Percentiles rank a stretch among this genome's conserved stretches.
These are phyloP conservation scores for Dynastes maya DNA, from an alignment of 2,888 invertebrate genomes.

Conservation along the genomic window DNA sequence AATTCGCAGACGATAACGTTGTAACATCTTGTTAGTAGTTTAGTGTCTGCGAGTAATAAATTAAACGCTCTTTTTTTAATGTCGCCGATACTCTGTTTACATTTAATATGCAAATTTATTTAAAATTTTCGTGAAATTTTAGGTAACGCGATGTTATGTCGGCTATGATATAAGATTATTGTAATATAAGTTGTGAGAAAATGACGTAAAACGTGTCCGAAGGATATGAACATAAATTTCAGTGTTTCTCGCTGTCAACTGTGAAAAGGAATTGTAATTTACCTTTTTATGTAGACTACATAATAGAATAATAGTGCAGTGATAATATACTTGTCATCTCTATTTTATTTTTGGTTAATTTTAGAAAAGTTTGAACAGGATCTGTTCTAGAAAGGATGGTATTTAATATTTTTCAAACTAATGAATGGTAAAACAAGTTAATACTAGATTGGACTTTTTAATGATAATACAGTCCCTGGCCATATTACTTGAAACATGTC, in stretches of 20 bases:
- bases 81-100: not conserved
- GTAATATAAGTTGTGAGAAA: conserved; percentile 1
- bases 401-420: too few species aligned
- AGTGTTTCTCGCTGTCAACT: not conserved
- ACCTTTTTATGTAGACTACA: not conserved
- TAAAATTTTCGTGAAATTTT: not conserved
- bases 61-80: conserved; percentile 4
- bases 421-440: too few species aligned
- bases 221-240: not conserved
- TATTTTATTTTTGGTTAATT: too few species aligned
- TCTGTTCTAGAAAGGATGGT: too few species aligned
- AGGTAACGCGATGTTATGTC: not conserved
- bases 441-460: too few species aligned
- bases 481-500: too few species aligned
- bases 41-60: conserved; percentile 5
- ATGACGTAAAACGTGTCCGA: not conserved
- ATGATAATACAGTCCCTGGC: too few species aligned
- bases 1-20: conserved; percentile 10
- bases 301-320: too few species aligned
- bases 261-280: not conserved
- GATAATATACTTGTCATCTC: too few species aligned
- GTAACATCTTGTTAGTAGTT: not conserved
- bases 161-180: conserved; percentile 2
- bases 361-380: too few species aligned
- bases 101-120: conserved; percentile 2